Base-by-base conservation (phyloP, 1,140 invertebrate genomes). In the Brachionus paranguensis region DNA sequence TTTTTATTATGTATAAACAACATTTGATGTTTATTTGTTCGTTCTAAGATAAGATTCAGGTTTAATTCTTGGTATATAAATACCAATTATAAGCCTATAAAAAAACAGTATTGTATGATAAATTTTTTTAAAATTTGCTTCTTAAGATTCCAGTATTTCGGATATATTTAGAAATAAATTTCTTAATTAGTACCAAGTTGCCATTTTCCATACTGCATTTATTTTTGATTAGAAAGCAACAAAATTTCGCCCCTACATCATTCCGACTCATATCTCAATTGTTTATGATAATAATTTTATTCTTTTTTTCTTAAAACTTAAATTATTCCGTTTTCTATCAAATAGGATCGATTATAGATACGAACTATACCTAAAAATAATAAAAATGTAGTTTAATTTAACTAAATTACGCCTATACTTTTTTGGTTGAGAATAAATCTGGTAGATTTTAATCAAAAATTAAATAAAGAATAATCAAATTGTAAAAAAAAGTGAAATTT, bases 31-130 rank as follows among this genome's bases (percentile, higher is more conserved):
- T 37, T 68, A 68, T 33, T 68, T 68, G 14, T 68, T 68, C 14
- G 11, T 41, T 68, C n/a, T 29, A 68, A 29, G 65, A 68, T 5
- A 68, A 68, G 65, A 68, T n/a, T 68, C 14, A 68, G 53, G 20
- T 24, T 68, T 68, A 17, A 33, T 37, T 68, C 33, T 68, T 68
- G 65, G 65, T 68, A 68, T 33, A 68, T 68, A 68, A 68, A 68
- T 41, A 68, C 11, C 65, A 37, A 68, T 68, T 68, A 68, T 68
- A 68, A n/a, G 12, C 14, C 65, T 33, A 68, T 24, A 33, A 41
- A 41, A 68, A 12, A 68, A 7, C 27, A 68, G 33, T 33, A 37
- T 14, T 68, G 12, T 37, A 14, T 37, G 12, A 24, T 68, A 27
- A 68, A 68, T 37, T 27, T 68, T n/a, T 33, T 68, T 55, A 8